Evolutionary conservation across 2,888 invertebrate species (phyloP), one percentile per base, ranked within the genome.

Genomic region (Caenorhabditis zanzibari): DNA sequence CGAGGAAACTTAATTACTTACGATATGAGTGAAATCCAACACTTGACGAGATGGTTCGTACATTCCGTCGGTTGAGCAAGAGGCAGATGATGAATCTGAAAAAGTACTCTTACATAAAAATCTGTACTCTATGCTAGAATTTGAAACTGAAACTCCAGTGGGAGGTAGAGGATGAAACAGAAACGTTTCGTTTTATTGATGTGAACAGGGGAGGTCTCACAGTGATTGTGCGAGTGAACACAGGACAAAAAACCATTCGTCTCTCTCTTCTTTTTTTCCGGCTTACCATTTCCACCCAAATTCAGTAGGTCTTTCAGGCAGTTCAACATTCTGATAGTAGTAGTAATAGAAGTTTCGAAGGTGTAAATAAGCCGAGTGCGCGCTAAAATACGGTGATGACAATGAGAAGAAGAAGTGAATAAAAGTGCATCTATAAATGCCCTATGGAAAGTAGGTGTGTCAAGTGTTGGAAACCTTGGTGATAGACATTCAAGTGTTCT

Each of bases 21-120:
- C 79, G 22, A 79, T 79, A 35, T 79, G 79, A 19, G 47, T 63
- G 10, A 52, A 79, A 16, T 79, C 35, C n/a, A 79, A 35, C 10
- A 44, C 26, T n/a, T 61, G 68, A 7, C 68, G 68, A 24, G 10
- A 6, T 14, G 76, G 76, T 22, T 69, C 76, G 49, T 69, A 69
- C 69, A 69, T 61, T 10, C n/a, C 32, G 16, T 22, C 19, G 1
- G 47, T 26, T 2, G 52, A n/a, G 35, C 12, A 12, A 38, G 28
- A 59, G 24, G n/a, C 54, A 28, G 61, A 19, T 7, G 28, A 32
- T 6, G 58, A 32, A 7, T 58, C 32, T 32, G 32, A 35, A 35
- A 32, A n/a, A n/a, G n/a, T n/a, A n/a, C n/a, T n/a, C n/a, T n/a
- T n/a, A n/a, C n/a, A n/a, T n/a, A n/a, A n/a, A n/a, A n/a, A n/a